These are phyloP conservation scores for Eupithecia inturbata DNA, from an alignment of 2,888 invertebrate genomes.

Conservation along the genomic window DNA sequence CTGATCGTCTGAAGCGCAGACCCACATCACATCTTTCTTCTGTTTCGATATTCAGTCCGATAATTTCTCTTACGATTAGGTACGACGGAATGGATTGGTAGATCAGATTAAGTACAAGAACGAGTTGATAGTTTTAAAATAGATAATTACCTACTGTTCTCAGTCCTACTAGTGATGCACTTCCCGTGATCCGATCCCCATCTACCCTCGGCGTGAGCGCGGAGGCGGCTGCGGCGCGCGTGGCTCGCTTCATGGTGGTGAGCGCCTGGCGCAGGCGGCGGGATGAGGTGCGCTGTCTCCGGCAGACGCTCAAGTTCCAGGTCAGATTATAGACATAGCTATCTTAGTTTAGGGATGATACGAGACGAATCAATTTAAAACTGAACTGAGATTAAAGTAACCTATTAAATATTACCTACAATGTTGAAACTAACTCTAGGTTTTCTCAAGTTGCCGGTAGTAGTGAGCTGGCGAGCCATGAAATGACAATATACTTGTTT, in stretches of 20 bases:
- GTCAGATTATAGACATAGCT: constrained; percentile 43
- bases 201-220: constrained; percentile 53
- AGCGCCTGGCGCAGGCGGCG: constrained; percentile 82
- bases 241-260: constrained; percentile 77
- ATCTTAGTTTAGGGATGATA: no score
- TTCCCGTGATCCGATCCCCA: constrained; percentile 51
- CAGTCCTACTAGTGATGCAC: constrained; percentile 37
- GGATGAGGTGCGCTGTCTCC: constrained; percentile 74
- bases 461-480: no score
- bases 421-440: no score
- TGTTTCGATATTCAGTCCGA: neutral
- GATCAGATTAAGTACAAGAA: neutral
- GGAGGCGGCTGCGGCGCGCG: constrained; percentile 70
- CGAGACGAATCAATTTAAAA: no score
- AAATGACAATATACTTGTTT: no score
- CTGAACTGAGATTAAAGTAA: no score
- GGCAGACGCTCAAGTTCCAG: constrained; percentile 75
- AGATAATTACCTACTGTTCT: neutral
- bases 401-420: no score
- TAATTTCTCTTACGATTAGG: neutral
- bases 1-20: neutral
- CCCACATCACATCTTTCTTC: neutral
- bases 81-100: neutral
- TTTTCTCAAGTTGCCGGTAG: no score
- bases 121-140: neutral